Evolutionary conservation across 2,113 vertebrate species (phyloP).

Genomic region (Tenrec ecaudatus): DNA sequence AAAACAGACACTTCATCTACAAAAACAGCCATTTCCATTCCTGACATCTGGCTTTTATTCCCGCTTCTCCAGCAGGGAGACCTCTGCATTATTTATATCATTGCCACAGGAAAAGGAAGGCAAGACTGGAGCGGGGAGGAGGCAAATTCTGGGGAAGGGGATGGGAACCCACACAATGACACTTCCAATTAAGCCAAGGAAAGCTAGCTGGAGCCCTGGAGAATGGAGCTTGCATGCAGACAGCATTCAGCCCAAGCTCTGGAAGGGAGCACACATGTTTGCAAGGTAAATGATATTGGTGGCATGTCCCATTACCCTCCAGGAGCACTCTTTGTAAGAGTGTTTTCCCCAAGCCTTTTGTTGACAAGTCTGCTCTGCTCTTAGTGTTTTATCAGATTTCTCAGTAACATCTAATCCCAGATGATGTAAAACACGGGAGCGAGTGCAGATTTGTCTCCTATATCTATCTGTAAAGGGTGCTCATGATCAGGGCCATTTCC

Average conservation of each 20-base stretch:
- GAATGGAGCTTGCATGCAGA: background rate
- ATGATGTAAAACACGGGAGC: slow-evolving; percentile 60
- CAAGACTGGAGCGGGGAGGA: background rate
- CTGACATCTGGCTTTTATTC: background rate
- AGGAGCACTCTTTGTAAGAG: slow-evolving; percentile 14
- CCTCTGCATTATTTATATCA: slow-evolving; percentile 56
- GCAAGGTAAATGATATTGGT: slow-evolving; percentile 24
- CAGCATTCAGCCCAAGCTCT: background rate
- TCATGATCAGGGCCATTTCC: slow-evolving; percentile 42
- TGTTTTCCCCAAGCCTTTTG: slow-evolving; percentile 39
- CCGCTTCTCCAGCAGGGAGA: background rate
- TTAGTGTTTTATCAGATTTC: slow-evolving; percentile 54
- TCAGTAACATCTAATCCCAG: background rate
- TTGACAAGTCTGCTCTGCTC: background rate
- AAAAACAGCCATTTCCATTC: background rate
- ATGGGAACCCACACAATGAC: background rate
- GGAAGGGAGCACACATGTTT: slow-evolving; percentile 30
- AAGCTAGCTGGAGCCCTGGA: background rate
- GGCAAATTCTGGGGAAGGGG: background rate
- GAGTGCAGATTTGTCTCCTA: slow-evolving; percentile 54
- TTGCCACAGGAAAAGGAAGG: background rate
- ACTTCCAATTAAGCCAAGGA: background rate
- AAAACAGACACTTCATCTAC: no score
- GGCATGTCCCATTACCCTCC: background rate
- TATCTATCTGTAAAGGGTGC: slow-evolving; percentile 65